Base-by-base conservation (phyloP, 2,888 invertebrate species). In the Tetropium fuscum region DNA sequence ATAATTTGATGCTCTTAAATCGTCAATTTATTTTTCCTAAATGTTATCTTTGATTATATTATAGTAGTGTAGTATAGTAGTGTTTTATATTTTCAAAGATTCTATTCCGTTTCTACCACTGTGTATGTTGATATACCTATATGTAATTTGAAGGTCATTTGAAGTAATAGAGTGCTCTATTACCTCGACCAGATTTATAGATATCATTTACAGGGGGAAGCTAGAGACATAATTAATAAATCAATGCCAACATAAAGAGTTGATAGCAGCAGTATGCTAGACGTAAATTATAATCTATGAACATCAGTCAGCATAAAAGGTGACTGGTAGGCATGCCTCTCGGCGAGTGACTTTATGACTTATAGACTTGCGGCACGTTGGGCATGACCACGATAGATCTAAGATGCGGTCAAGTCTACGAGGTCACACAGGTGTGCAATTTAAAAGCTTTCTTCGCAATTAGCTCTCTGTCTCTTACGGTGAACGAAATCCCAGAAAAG, bases 381-480 rank as follows among this genome's bases (percentile, higher is more conserved):
- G 57, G 54, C 59, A 53, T 34, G 53, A 48, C 47, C 25, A 51
- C 53, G 40, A 36, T 61, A 63, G 44, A 51, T 38, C 51, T 22
- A 25, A 45, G 47, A 51, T 43, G 58, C 70, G 72, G 72, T 70
- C 71, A 70, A 64, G 60, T 66, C 70, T 62, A 68, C 67, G 69
- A 66, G 74, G 73, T 74, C 74, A 71, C 73, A 71, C 74, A 74
- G 74, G 73, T 74, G 74, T 74, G 64, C 60, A 41, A 25, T 51
- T 20, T 48, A 36, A n/a, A 48, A 27, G 44, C 22, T 27, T 15
- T n/a, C 36, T 10, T 18, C 25, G 40, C 51, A 40, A 51, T 51
- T 40, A 51, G 40, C 25, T 40, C 10, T 34, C 36, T 51, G 16
- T 51, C 40, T 51, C 34, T 15, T 25, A 40, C 25, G 19, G n/a